Base-by-base conservation (phyloP, 2,797 vertebrate species). In the Buceros bicornis region DNA sequence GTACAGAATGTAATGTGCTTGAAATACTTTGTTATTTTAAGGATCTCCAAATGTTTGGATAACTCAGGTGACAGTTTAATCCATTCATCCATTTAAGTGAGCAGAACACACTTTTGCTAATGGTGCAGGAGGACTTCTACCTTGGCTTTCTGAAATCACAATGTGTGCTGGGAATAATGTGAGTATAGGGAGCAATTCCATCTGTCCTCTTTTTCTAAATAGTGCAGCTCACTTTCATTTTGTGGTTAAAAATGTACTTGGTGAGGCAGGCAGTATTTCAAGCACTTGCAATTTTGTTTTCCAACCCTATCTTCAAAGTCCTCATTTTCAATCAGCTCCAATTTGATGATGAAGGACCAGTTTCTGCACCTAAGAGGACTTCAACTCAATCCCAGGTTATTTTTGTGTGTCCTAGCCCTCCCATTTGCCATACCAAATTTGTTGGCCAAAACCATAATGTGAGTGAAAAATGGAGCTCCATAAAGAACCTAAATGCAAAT, bases 11-110 rank as follows among this genome's bases (percentile, higher is more conserved):
- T 78, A 95, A 85, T 33, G 13, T 12, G 16, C 47, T 78, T 96
- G 66, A 92, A 95, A 83, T 69, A 54, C 15, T 16, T 79, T 10
- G 13, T 64, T 89, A 54, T 86, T 91, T 69, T 58, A 60, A 56
- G 90, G 61, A 86, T 40, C 29, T 91, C 65, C 20, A 93, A 94
- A 89, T 62, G 43, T 91, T 91, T 96, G 69, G 89, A 90, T 47
- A 56, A 42, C n/a, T 65, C 57, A 53, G 40, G 50, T 66, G 76
- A 62, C 6, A 33, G 35, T 33, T 91, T 77, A 21, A 67, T 88
- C 88, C 84, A 64, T 91, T 69, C 57, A 61, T 26, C 12, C 6
- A 1, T 15, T 51, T 47, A 72, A 83, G 14, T 24, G 28, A 93
- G 48, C 28, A 91, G 74, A 80, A 43, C 2, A 1, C 37, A 47